Base-by-base conservation (phyloP, 2,113 vertebrate genomes). In the Pelmatolapia mariae region DNA sequence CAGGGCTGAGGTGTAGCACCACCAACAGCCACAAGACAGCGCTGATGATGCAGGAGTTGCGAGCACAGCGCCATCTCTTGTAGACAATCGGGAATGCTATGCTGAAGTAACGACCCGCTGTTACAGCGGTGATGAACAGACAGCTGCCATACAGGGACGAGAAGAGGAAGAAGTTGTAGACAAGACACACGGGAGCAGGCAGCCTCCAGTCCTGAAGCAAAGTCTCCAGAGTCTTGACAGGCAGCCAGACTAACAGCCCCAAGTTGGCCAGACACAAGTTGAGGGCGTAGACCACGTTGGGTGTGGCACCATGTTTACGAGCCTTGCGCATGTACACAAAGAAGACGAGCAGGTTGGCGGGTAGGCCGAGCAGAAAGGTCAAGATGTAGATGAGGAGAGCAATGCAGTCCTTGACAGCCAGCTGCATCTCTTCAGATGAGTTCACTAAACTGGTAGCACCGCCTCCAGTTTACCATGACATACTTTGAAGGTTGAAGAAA, bases 211-310 rank as follows among this genome's bases (percentile, higher is more conserved):
- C 86, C 29, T 91, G 85, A 6, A 94, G 84, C 33, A 95, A 5
- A 0, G 92, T 96, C 91, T 97, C 96, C 18, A 92, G 22, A 2
- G 94, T 81, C 80, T 97, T 97, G 19, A 97, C 66, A 1, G 97
- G 96, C 87, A 97, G 89, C 96, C 97, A 97, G 63, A 83, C 93
- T 40, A 97, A 94, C 2, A 97, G 93, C 3, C 66, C 92, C 89
- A 97, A 89, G 91, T 97, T 97, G 82, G 97, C 96, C 29, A 96
- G 5, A 76, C 97, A 97, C 61, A 97, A 86, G 93, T 97, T 97
- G 26, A 97, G 95, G 43, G 96, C 97, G 29, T 97, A 97, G 84
- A 97, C 96, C 52, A 96, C 96, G 6, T 96, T 97, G 84, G 97
- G 97, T 1, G 97, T 97, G 86, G 95, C 90, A 1, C 96, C 96